Conservation (phyloP, 2,797 vertebrate genomes). For the Esox lucius region DNA sequence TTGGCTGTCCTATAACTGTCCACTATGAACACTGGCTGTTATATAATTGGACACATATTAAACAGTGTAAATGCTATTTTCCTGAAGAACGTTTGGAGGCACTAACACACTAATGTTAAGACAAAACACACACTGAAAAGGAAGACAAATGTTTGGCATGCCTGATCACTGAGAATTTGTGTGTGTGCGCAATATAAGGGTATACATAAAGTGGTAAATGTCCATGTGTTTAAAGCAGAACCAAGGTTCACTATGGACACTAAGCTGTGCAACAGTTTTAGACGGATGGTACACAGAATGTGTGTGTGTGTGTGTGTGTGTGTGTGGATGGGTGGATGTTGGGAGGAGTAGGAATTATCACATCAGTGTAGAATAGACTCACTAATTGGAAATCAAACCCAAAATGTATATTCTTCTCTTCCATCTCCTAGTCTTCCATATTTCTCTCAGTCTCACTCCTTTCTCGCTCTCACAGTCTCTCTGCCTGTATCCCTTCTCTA, state of each 20-base stretch:
- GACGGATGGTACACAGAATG: neutral
- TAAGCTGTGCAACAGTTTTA: slow-evolving; percentile 2
- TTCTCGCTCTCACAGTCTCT: no score
- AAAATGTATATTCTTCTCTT: neutral
- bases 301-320: neutral
- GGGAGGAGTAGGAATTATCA: slow-evolving; percentile 41
- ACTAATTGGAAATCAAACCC: neutral
- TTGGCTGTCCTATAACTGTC: no score
- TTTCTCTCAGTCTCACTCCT: no score
- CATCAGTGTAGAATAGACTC: slow-evolving; percentile 28
- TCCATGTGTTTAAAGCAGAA: neutral
- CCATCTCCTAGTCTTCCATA: neutral
- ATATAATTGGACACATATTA: neutral
- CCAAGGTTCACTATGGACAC: neutral
- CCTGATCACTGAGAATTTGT: neutral
- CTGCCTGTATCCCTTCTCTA: no score
- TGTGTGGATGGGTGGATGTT: slow-evolving; percentile 39
- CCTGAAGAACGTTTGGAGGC: neutral
- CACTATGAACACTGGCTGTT: no score
- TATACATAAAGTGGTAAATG: neutral
- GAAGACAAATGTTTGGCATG: neutral
- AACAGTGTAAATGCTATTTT: neutral
- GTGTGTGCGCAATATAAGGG: neutral
- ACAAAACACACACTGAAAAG: slow-evolving; percentile 4
- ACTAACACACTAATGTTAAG: neutral